Base-by-base conservation (phyloP, 1,140 invertebrate species). In the Harlomillsia oculata region DNA sequence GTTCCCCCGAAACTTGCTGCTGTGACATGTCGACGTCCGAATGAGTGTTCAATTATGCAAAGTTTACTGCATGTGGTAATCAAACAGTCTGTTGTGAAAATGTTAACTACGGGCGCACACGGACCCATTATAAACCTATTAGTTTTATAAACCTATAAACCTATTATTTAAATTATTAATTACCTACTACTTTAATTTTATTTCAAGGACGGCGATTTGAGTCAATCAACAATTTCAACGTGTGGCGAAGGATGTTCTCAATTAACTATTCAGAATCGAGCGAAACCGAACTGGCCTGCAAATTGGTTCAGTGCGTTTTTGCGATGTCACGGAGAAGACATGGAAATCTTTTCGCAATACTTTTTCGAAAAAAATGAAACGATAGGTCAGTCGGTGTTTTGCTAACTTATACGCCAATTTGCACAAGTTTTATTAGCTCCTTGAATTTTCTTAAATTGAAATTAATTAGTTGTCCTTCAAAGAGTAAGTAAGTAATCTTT, bases 41-140 rank as follows among this genome's bases (percentile, higher is more conserved):
- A 56, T 23, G 54, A 56, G 39, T 56, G 54, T 16, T 45, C 49
- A 39, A 56, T 56, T 5, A 56, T 56, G 54, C 46, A 56, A 23
- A 39, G 54, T 13, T 30, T 56, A 11, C 18, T 56, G 34, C 18
- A 50, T 9, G 25, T 1, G 1, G 54, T 56, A 43, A 56, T n/a
- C 6, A 21, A 21, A n/a, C n/a, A n/a, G n/a, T n/a, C n/a, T n/a
- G n/a, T n/a, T n/a, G n/a, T n/a, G n/a, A n/a, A n/a, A n/a, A n/a
- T n/a, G n/a, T n/a, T n/a, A n/a, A n/a, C n/a, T n/a, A n/a, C n/a
- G n/a, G n/a, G n/a, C n/a, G n/a, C n/a, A n/a, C n/a, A n/a, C n/a
- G n/a, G n/a, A n/a, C n/a, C n/a, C n/a, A n/a, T n/a, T n/a, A n/a
- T n/a, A n/a, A n/a, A n/a, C n/a, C n/a, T n/a, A n/a, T n/a, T n/a